A percentile compares a stretch with the other conserved stretches of the same genome.
Evolutionary conservation across 1,140 invertebrate species (phyloP).

Genomic region (Sitobion miscanthi): DNA sequence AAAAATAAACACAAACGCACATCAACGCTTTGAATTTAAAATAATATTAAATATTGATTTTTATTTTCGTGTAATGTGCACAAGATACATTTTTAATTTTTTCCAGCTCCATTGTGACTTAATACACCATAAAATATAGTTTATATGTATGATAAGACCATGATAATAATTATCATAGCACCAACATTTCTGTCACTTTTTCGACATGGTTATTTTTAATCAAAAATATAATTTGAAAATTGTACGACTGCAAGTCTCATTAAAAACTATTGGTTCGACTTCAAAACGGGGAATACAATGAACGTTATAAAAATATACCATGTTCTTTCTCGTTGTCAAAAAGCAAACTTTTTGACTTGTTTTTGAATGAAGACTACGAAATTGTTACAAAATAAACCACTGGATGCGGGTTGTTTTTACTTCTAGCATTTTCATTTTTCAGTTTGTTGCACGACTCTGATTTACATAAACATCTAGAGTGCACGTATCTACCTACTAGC

Average conservation of each 20-base stretch:
- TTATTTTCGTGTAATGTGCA: neutral
- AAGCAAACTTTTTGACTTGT: constrained; percentile 27
- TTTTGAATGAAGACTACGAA: neutral
- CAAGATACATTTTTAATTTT: neutral
- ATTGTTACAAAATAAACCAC: neutral
- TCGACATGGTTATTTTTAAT: constrained; percentile 5
- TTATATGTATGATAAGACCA: neutral
- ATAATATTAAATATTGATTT: neutral
- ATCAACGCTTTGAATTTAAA: neutral
- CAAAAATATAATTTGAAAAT: constrained; percentile 17
- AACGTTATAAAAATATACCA: neutral
- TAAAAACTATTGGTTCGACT: neutral
- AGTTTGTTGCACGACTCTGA: neutral
- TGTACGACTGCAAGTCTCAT: neutral
- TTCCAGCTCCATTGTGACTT: neutral
- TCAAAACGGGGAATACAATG: neutral
- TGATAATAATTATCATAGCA: neutral
- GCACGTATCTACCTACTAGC: neutral
- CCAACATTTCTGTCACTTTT: neutral
- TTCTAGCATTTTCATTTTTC: neutral
- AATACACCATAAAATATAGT: neutral
- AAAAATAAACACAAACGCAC: too few relatives aligned
- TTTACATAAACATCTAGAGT: neutral
- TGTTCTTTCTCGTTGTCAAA: neutral
- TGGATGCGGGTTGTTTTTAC: neutral